Conservation (phyloP, 2,797 vertebrate genomes). For the Pseudochromis fuscus region DNA sequence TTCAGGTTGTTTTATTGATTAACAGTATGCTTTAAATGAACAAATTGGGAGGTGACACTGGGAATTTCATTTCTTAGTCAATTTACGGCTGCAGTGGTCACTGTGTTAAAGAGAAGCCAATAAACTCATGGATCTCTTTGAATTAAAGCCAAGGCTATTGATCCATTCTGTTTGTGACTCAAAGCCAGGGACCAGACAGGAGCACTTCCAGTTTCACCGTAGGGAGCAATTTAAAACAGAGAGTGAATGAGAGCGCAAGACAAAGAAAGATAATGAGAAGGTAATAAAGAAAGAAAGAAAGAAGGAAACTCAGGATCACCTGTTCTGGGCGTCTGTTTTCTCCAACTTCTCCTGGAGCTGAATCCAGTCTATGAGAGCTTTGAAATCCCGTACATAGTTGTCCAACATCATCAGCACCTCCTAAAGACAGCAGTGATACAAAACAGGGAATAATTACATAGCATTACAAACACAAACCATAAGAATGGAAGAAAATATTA, state of each 20-base stretch:
- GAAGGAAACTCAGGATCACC: conserved; percentile 82
- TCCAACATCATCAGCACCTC: conserved; percentile 99
- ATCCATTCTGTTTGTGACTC: conserved; percentile 74
- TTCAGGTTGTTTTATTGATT: conserved; percentile 71
- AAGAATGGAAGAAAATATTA: background rate
- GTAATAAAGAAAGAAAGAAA: too few relatives aligned
- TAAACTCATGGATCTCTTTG: conserved; percentile 77
- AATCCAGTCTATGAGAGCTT: conserved; percentile 99
- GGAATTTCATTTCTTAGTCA: conserved; percentile 77
- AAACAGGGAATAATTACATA: background rate
- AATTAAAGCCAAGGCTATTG: conserved; percentile 80
- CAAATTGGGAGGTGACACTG: conserved; percentile 63
- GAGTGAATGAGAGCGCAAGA: conserved; percentile 37
- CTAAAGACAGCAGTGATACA: conserved; percentile 72
- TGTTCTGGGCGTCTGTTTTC: conserved; percentile 98
- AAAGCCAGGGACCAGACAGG: conserved; percentile 67
- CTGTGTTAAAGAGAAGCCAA: conserved; percentile 80
- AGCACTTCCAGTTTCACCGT: conserved; percentile 55
- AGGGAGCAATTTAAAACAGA: conserved; percentile 49
- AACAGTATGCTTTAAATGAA: conserved; percentile 58
- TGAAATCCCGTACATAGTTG: conserved; percentile 99
- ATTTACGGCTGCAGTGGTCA: conserved; percentile 80
- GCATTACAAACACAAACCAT: background rate
- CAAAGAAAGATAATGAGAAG: conserved; percentile 7
- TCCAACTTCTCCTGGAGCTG: conserved; percentile 99